A percentile compares a stretch with the other conserved stretches of the same genome.
These are phyloP conservation scores for Ceuthmochares aereus DNA, from an alignment of 2,113 vertebrate genomes.

Conservation along the genomic window DNA sequence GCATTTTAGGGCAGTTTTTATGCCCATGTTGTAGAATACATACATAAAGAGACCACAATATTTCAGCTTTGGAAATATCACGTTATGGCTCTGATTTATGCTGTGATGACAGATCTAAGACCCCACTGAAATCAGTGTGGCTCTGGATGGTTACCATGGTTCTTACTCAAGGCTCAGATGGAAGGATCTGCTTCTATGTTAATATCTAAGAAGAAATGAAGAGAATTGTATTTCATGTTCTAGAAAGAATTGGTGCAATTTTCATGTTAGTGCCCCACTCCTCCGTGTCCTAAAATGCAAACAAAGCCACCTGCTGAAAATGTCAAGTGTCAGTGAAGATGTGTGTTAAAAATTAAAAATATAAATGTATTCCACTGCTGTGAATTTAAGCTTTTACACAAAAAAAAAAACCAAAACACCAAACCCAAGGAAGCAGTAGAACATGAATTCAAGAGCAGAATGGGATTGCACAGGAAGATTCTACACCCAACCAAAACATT, in stretches of 20 bases:
- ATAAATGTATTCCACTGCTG: not conserved
- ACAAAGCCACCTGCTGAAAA: not conserved
- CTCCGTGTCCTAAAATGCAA: not conserved
- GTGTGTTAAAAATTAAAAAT: not conserved
- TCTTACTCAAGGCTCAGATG: not conserved
- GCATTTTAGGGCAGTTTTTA: not conserved
- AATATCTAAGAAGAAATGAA: constrained; percentile 17
- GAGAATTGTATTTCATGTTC: not conserved
- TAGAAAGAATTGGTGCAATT: not conserved
- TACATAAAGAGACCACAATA: not conserved
- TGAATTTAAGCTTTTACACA: not conserved
- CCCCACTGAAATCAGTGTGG: not conserved
- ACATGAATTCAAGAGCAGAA: not conserved
- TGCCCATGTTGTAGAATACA: not conserved
- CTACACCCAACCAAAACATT: constrained; percentile 11
- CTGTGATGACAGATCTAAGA: not conserved
- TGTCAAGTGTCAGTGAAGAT: not conserved
- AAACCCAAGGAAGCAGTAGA: not conserved
- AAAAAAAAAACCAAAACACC: not conserved
- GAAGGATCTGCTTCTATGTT: constrained; percentile 8
- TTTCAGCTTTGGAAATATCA: not conserved
- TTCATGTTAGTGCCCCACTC: not conserved
- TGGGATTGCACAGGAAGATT: not conserved
- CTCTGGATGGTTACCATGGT: constrained; percentile 55
- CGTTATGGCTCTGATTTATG: not conserved